Percentiles rank a stretch among this genome's conserved stretches.
phyloP scores from a whole-genome alignment of 1,140 invertebrate species.

The Drosophila melanica region DNA sequence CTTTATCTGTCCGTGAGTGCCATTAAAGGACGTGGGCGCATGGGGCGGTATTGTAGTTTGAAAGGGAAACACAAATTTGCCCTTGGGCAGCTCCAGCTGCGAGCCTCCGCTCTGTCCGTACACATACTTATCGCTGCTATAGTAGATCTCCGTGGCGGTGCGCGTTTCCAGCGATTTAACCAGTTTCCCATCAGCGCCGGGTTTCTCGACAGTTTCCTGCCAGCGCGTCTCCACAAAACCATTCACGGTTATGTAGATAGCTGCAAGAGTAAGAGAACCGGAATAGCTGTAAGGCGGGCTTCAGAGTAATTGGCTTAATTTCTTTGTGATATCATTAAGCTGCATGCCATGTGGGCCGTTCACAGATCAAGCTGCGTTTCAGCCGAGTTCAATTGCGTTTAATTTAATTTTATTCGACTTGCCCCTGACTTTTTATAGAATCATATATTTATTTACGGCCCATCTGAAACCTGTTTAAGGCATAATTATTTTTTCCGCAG shows the following conservation, averaged over 20 bases:
- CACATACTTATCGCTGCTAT: conserved; percentile 70
- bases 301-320: conserved; percentile 60
- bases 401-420: conserved; percentile 53
- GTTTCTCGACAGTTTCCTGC: conserved; percentile 85
- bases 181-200: conserved; percentile 84
- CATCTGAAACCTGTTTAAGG: conserved; percentile 29
- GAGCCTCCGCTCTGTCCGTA: conserved; percentile 82
- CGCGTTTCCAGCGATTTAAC: conserved; percentile 63
- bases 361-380: conserved; percentile 11
- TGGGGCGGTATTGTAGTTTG: conserved; percentile 85
- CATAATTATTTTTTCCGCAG: conserved; percentile 8
- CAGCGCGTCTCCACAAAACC: conserved; percentile 86
- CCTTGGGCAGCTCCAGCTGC: conserved; percentile 85
- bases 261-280: conserved; percentile 63
- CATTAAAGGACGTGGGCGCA: conserved; percentile 89
- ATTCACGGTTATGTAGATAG: conserved; percentile 86
- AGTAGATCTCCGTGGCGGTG: conserved; percentile 68
- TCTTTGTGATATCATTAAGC: conserved; percentile 39
- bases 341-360: conserved; percentile 11
- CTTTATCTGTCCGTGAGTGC: conserved; percentile 88
- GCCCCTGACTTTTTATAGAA: conserved; percentile 28
- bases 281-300: background rate
- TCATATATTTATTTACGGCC: conserved; percentile 4
- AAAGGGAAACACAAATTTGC: conserved; percentile 87
- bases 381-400: conserved; percentile 48